Percentiles rank a stretch among this genome's conserved stretches.
Conservation (phyloP, 2,113 vertebrate species). For the Apeltes quadracus region DNA sequence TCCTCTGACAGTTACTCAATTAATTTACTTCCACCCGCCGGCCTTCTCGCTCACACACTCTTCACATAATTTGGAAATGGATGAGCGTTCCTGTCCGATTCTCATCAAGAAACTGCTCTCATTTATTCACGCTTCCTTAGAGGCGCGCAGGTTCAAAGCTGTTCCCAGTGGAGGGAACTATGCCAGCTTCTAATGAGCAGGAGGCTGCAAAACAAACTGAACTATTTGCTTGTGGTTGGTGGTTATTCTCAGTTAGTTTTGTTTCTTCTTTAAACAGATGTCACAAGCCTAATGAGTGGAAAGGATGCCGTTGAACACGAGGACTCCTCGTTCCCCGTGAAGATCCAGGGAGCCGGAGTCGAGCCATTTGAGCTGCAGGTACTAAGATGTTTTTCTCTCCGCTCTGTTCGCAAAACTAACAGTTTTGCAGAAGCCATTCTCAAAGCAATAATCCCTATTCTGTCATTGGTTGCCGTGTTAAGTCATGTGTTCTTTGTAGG, state of each 20-base stretch:
- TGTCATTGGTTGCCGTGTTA: not conserved
- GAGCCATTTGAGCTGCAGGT: constrained; percentile 83
- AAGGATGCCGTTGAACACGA: constrained; percentile 59
- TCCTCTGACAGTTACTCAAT: constrained; percentile 18
- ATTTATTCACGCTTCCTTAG: not conserved
- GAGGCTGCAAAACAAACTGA: constrained; percentile 1
- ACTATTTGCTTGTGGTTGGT: constrained; percentile 13
- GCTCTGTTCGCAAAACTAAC: not conserved
- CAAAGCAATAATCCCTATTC: not conserved
- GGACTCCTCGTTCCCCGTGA: constrained; percentile 72
- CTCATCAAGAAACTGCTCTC: not conserved
- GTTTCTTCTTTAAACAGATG: constrained; percentile 56
- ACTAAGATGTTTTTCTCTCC: constrained; percentile 11
- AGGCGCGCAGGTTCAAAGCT: not conserved
- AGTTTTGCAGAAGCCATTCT: not conserved
- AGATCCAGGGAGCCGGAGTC: constrained; percentile 82
- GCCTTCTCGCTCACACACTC: constrained; percentile 12
- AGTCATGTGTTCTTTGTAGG: constrained; percentile 58
- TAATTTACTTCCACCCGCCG: constrained; percentile 18
- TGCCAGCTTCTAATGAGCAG: not conserved
- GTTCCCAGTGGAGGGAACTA: constrained; percentile 2
- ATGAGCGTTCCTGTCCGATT: constrained; percentile 1
- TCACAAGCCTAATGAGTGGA: constrained; percentile 19
- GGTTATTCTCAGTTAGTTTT: constrained; percentile 22
- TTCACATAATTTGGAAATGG: not conserved